Conservation (phyloP, 1,140 invertebrate genomes). For the Procambarus virginalis region DNA sequence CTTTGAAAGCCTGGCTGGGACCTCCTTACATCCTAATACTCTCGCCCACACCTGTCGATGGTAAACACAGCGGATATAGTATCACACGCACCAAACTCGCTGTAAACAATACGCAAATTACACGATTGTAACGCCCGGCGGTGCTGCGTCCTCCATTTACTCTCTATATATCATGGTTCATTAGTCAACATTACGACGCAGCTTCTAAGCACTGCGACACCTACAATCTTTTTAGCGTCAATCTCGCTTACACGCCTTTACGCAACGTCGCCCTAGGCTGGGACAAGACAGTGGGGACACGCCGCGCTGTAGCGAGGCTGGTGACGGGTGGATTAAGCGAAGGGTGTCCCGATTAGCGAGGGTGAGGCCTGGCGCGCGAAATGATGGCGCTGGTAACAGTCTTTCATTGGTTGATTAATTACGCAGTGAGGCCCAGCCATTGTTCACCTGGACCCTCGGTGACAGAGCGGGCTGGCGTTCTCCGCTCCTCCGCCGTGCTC, state of each 20-base stretch:
- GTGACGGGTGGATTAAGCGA: neutral
- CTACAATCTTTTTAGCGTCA: neutral
- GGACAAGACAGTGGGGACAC: too few relatives aligned
- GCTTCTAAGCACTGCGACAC: neutral
- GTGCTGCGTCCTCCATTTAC: neutral
- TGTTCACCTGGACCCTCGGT: neutral
- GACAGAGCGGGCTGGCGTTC: constrained; percentile 1
- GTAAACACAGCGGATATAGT: neutral
- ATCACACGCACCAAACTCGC: neutral
- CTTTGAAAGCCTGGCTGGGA: too few relatives aligned
- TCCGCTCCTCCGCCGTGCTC: too few relatives aligned
- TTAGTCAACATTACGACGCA: constrained; percentile 16
- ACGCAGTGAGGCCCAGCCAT: constrained; percentile 3
- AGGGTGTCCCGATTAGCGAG: neutral
- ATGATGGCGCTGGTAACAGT: constrained; percentile 25
- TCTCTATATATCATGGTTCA: constrained; percentile 32
- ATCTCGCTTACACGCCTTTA: too few relatives aligned
- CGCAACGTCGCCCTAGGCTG: too few relatives aligned
- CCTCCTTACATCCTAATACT: too few relatives aligned
- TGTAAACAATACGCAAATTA: constrained; percentile 32
- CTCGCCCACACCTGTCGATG: neutral
- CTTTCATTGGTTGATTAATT: constrained; percentile 57
- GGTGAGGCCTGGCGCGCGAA: neutral
- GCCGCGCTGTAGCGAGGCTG: neutral
- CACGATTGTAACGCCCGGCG: neutral